Percentiles rank a stretch among this genome's conserved stretches.
Evolutionary conservation across 2,888 invertebrate species (phyloP).

Genomic region (Cordilura impudica): DNA sequence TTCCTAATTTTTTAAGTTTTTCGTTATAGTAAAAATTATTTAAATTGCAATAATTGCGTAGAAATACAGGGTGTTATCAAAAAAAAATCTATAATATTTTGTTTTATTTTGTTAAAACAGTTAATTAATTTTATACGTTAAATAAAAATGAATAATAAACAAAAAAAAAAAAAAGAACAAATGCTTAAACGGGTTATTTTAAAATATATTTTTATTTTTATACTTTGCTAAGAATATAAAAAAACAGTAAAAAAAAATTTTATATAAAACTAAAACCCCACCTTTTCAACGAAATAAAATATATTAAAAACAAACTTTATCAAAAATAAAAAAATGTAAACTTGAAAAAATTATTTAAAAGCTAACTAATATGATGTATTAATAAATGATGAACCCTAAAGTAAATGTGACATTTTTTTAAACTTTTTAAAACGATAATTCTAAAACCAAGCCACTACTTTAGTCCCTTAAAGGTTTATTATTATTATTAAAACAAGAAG

Average conservation of each 20-base stretch:
- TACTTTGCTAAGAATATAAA: slow-evolving; percentile 24
- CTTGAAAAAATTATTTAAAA: background rate
- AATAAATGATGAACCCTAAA: slow-evolving; percentile 17
- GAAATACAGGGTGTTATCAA: slow-evolving; percentile 60
- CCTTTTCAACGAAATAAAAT: slow-evolving; percentile 56
- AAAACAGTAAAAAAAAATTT: slow-evolving; percentile 2
- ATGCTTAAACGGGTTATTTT: slow-evolving; percentile 9
- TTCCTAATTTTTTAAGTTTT: slow-evolving; percentile 36
- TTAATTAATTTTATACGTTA: slow-evolving; percentile 57
- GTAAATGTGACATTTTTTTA: slow-evolving; percentile 55
- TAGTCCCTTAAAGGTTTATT: slow-evolving; percentile 61
- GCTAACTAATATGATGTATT: background rate
- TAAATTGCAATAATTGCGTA: slow-evolving; percentile 60
- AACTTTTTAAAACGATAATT: slow-evolving; percentile 53
- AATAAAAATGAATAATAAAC: slow-evolving; percentile 15
- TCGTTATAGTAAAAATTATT: slow-evolving; percentile 60
- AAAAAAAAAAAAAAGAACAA: slow-evolving; percentile 1
- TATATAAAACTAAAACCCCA: slow-evolving; percentile 53
- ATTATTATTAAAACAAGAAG: slow-evolving; percentile 28
- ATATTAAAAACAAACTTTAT: slow-evolving; percentile 27
- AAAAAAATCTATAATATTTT: slow-evolving; percentile 31
- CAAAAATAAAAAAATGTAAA: background rate
- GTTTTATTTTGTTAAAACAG: slow-evolving; percentile 51
- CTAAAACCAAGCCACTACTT: slow-evolving; percentile 59
- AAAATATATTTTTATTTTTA: slow-evolving; percentile 54